A percentile compares a stretch with the other conserved stretches of the same genome.
These are phyloP conservation scores for Pelvicachromis taeniatus DNA, from an alignment of 2,113 vertebrate genomes.

Conservation along the genomic window DNA sequence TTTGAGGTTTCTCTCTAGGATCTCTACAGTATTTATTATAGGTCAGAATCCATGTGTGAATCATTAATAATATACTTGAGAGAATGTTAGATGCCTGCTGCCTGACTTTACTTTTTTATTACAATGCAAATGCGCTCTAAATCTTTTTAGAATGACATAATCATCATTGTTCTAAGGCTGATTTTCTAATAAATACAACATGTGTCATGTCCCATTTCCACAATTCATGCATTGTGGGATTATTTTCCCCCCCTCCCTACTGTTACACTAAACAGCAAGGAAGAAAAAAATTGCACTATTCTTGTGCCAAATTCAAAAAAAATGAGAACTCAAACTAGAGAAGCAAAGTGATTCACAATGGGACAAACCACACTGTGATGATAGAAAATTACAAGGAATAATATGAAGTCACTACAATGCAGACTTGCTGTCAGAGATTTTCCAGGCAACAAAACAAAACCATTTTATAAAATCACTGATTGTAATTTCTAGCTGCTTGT, in stretches of 20 bases:
- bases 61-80: not conserved
- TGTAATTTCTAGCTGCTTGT: not conserved
- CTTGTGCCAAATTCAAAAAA: conserved; percentile 6
- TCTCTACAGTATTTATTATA: not conserved
- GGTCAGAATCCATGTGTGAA: not conserved
- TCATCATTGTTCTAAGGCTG: not conserved
- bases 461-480: not conserved
- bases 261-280: not conserved
- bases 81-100: not conserved
- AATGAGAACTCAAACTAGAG: not conserved
- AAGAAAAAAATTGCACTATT: not conserved
- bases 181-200: conserved; percentile 5
- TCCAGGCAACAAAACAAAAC: not conserved
- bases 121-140: conserved; percentile 4
- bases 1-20: not conserved
- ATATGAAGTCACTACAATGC: not conserved
- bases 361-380: not conserved
- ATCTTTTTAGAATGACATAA: conserved; percentile 4
- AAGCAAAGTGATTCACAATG: not conserved
- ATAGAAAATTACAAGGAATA: conserved; percentile 4
- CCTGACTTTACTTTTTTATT: conserved; percentile 1
- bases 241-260: not conserved
- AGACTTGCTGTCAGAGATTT: not conserved
- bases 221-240: not conserved
- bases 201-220: conserved; percentile 8